Percentiles rank a stretch among this genome's conserved stretches.
Evolutionary conservation across 2,888 invertebrate species (phyloP).

Genomic region (Pheosia gnoma): DNA sequence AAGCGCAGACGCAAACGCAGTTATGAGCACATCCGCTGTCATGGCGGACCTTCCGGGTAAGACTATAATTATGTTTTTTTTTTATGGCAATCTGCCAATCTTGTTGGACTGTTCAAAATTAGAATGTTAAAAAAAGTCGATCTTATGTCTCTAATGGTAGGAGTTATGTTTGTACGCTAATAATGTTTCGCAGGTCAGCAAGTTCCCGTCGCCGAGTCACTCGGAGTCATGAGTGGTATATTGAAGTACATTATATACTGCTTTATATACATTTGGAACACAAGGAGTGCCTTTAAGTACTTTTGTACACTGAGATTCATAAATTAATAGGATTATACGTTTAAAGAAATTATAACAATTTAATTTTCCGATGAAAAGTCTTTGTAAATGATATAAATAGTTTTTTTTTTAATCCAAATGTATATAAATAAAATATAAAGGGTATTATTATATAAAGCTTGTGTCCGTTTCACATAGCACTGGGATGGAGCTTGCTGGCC

Average conservation of each 20-base stretch:
- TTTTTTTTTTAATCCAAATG: slow-evolving; percentile 41
- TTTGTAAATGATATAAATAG: too few relatives aligned
- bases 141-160: background rate
- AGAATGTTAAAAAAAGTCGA: too few relatives aligned
- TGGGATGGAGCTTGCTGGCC: slow-evolving; percentile 78
- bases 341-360: too few relatives aligned
- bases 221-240: slow-evolving; percentile 79
- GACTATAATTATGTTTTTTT: background rate
- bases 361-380: too few relatives aligned
- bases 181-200: slow-evolving; percentile 75
- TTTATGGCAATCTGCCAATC: background rate
- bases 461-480: slow-evolving; percentile 57
- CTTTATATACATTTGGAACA: slow-evolving; percentile 58
- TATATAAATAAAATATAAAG: slow-evolving; percentile 40
- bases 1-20: slow-evolving; percentile 91
- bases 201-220: slow-evolving; percentile 78
- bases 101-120: background rate
- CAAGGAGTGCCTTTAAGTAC: too few relatives aligned
- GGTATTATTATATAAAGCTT: slow-evolving; percentile 45
- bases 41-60: slow-evolving; percentile 96
- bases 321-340: too few relatives aligned
- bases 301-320: too few relatives aligned
- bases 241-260: slow-evolving; percentile 33
- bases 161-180: slow-evolving; percentile 25
- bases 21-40: slow-evolving; percentile 95